Base-by-base conservation (phyloP, 2,888 invertebrate species). In the Automeris io region DNA sequence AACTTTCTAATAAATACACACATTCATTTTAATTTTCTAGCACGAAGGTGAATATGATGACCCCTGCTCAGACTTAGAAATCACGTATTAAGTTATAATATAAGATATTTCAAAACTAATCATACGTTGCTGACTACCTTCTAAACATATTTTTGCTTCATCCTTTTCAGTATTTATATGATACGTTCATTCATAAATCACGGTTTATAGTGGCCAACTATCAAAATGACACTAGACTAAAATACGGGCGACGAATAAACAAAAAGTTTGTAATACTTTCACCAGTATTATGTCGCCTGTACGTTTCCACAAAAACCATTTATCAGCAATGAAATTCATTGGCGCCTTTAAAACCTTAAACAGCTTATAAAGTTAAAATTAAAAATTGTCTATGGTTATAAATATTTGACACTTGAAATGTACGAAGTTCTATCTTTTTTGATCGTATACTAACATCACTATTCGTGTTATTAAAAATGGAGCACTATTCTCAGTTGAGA, bases 221-320 rank as follows among this genome's bases (percentile, higher is more conserved):
- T 37, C 31, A 37, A 37, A 23, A 8, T 37, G 31, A 32, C 37
- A 37, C 16, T 9, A 16, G 26, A 6, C 26, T 5, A 26, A 42
- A 45, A 45, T 42, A 34, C 40, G 16, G 29, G n/a, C 16, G 29
- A 35, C 51, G 48, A 46, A 56, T 51, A 57, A 52, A 54, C 57
- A 67, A 63, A 61, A 66, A 60, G 57, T 56, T 49, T 49, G 51
- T 53, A 53, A 52, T 54, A 73, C 80, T 81, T 81, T 79, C 80
- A 69, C 81, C 61, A 44, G 43, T 50, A 62, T 61, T 60, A 57
- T 61, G 64, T 69, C 59, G 56, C 47, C 52, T 53, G 61, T 50
- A 51, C 49, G 60, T 62, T 55, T 55, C 48, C 47, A 56, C 45
- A 55, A 51, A 62, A 62, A 66, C 49, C 36, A 52, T 49, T 49